Evolutionary conservation across 2,888 invertebrate species (phyloP), one percentile per base, ranked within the genome.

Genomic region (Venusia cambrica): DNA sequence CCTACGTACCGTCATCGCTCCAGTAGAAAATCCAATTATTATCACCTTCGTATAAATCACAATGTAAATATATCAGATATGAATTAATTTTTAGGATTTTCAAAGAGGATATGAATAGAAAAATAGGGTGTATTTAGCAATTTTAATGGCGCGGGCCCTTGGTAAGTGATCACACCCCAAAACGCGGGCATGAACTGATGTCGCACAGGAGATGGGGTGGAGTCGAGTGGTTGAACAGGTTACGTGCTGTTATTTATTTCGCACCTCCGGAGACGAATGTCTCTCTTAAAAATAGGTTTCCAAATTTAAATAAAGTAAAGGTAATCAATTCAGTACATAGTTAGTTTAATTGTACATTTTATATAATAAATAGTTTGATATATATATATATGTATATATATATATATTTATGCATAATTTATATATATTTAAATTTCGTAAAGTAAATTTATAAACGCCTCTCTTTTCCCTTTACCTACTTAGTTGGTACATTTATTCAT

Each of bases 111-210:
- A 69, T 69, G 62, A 73, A 67, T 68, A 68, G 54, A 59, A 60
- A 52, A 60, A 47, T 51, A 51, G 55, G 52, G 57, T 71, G 74
- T 73, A 72, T 73, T 71, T n/a, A n/a, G 68, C 70, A 67, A 69
- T 69, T 71, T 73, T 73, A 59, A 75, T 69, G 67, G 66, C 70
- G 61, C 54, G 63, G 62, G 66, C 65, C 62, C 15, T 24, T 16
- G 8, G 26, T 35, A 51, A 56, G 62, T 56, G 79, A 76, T 78
- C 84, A 83, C 83, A 84, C 83, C 84, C 83, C 74, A 70, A 66
- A 68, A 64, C 59, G 49, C 55, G 69, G 72, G 72, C 68, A 67
- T 76, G 77, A 75, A 79, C 58, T 74, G 71, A 63, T 62, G 56
- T 32, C 31, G 63, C 58, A 58, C 57, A 64, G 40, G 12, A 57